A percentile compares a stretch with the other conserved stretches of the same genome.
Evolutionary conservation across 2,888 invertebrate genomes (phyloP).

Genomic region (Schizaphis graminum): DNA sequence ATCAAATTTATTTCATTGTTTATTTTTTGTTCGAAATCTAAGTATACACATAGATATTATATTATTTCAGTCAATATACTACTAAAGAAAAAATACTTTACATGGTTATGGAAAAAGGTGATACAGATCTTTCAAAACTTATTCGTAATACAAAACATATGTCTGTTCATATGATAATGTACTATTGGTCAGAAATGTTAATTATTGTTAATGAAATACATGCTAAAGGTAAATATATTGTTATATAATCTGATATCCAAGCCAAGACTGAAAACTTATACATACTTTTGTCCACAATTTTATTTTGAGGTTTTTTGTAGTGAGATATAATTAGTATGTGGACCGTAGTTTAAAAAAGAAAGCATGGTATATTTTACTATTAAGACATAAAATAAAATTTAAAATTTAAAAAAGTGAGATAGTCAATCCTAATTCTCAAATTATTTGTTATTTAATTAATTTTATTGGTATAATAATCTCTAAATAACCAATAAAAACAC

Average conservation of each 20-base stretch:
- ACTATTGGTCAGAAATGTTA: constrained; percentile 96
- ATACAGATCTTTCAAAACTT: constrained; percentile 87
- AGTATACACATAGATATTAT: constrained; percentile 50
- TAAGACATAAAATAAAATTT: not conserved
- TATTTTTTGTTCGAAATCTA: constrained; percentile 13
- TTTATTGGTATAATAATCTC: not conserved
- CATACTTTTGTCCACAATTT: not conserved
- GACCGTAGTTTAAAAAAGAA: not conserved
- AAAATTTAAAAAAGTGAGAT: not conserved
- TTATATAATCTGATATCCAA: not conserved
- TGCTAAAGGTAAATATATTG: constrained; percentile 77
- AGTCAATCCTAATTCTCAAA: not conserved
- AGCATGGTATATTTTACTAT: not conserved
- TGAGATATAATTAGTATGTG: not conserved
- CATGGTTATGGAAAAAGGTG: constrained; percentile 94
- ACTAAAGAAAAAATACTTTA: constrained; percentile 78
- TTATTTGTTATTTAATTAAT: not conserved
- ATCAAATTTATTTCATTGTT: not conserved
- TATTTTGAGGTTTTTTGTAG: not conserved
- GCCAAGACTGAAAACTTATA: not conserved
- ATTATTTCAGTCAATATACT: constrained; percentile 79
- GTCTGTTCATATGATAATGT: constrained; percentile 82
- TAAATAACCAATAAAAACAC: not conserved
- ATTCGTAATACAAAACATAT: constrained; percentile 76
- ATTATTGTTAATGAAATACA: constrained; percentile 92